Evolutionary conservation across 2,113 vertebrate genomes (phyloP), one percentile per base, ranked within the genome.

Genomic region (Caranx ignobilis): DNA sequence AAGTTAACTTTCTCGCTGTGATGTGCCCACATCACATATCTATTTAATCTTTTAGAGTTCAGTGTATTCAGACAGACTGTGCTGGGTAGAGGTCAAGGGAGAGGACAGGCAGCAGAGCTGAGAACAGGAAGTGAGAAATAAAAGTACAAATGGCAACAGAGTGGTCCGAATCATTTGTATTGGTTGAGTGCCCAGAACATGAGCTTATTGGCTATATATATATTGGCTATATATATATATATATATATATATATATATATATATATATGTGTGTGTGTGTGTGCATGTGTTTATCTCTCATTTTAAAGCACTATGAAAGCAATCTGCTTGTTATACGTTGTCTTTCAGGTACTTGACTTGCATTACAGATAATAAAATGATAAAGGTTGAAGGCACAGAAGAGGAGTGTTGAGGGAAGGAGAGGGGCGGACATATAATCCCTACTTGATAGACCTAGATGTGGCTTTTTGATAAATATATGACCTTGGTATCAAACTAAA

Each of bases 401-500:
- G 31, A 47, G 26, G 21, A 60, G 13, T 50, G 43, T 7, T 41
- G 13, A 52, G 15, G 11, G 57, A 37, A 68, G 9, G 32, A 31
- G 45, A 68, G 37, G 26, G 65, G 37, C 9, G 3, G 54, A 65
- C 13, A 66, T 74, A 77, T 74, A 77, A 87, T 82, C 34, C n/a
- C 15, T 54, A 60, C 48, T 63, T 83, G 59, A 82, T 55, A 55
- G 56, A 73, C 61, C 77, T 7, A 47, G 62, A 62, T 73, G 31
- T 84, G 41, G 47, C 35, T 78, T 82, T 71, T 67, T 73, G 61
- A 89, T 81, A 83, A 87, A 84, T 65, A 32, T 39, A 39, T 72
- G 68, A 84, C 82, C 81, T 84, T 79, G 67, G 68, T 79, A 70
- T 79, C 57, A 75, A 45, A 83, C 66, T 32, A 69, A 77, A 71